Evolutionary conservation across 1,140 invertebrate species (phyloP), one percentile per base, ranked within the genome.

Genomic region (Dinothrombium tinctorium): DNA sequence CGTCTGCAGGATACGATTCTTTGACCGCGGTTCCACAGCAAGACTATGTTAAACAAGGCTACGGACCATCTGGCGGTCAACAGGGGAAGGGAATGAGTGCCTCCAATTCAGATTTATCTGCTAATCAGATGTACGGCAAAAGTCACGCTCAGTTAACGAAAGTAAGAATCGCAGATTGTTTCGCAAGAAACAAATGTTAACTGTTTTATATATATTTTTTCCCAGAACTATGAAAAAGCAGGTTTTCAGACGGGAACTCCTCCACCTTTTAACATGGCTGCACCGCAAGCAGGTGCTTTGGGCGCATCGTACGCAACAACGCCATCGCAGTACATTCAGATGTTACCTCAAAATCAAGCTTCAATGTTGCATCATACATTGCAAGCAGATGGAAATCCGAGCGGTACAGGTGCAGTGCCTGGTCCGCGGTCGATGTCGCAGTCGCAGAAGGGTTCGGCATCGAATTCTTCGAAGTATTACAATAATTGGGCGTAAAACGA

Each of bases 1-100:
- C 24, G 25, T 41, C 44, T 2, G 37, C 28, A 3, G 37, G 37
- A 21, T 45, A 45, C 32, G 44, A 42, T 42, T 42, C 44, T 4
- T 14, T 45, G 7, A 14, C 29, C 24, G 40, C 17, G 19, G 33
- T 20, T 29, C 42, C 25, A 7, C 28, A 24, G 19, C 22, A n/a
- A 3, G 42, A 39, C 22, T 39, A 33, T 40, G 37, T 33, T 33
- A 38, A 38, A 26, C 15, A n/a, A n/a, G 26, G 26, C 26, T 38
- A 38, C 26, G 37, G 22, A 15, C 37, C 37, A 38, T 26, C 37
- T 0, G 3, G n/a, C 3, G 24, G 37, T 38, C 37, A 38, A 26
- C 22, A 38, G 14, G 33, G 20, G 20, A 36, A 36, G n/a, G 11
- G 24, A 8, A 24, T 38, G 4, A 38, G 17, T 15, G 9, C 23